Evolutionary conservation across 1,140 invertebrate genomes (phyloP).

Genomic region (Drosophila novamexicana): DNA sequence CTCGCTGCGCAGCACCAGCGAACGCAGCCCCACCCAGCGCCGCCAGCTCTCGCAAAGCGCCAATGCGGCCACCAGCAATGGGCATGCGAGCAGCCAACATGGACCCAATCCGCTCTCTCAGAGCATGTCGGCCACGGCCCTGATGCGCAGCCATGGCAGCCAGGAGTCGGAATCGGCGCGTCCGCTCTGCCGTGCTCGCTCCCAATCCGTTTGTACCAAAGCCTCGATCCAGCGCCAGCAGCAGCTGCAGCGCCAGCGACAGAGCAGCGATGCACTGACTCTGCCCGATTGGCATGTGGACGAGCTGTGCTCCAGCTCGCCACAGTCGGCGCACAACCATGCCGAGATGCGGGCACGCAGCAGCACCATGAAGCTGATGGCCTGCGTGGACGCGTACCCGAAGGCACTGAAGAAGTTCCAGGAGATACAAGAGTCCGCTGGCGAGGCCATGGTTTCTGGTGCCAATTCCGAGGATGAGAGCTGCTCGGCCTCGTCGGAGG

Average conservation of each 20-base stretch:
- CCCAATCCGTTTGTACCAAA: slow-evolving; percentile 73
- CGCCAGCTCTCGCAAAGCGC: slow-evolving; percentile 81
- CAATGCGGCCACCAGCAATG: slow-evolving; percentile 16
- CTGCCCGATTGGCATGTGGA: slow-evolving; percentile 53
- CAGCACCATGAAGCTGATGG: slow-evolving; percentile 74
- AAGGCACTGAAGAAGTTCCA: slow-evolving; percentile 83
- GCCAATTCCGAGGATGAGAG: slow-evolving; percentile 86
- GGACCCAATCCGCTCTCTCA: slow-evolving; percentile 85
- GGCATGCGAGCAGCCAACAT: neutral
- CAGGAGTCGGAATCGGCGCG: slow-evolving; percentile 30
- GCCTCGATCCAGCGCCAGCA: slow-evolving; percentile 19
- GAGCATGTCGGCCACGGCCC: slow-evolving; percentile 86
- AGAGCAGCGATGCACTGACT: neutral
- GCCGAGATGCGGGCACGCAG: slow-evolving; percentile 58
- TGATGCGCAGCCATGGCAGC: slow-evolving; percentile 57
- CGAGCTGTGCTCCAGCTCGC: slow-evolving; percentile 65
- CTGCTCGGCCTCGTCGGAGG: slow-evolving; percentile 84
- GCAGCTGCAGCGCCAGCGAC: slow-evolving; percentile 17
- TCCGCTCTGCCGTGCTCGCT: slow-evolving; percentile 65
- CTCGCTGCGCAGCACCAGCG: slow-evolving; percentile 85
- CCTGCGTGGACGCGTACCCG: slow-evolving; percentile 62
- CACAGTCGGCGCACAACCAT: slow-evolving; percentile 19
- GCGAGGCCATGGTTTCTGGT: slow-evolving; percentile 87
- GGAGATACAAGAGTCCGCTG: slow-evolving; percentile 88
- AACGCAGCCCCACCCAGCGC: slow-evolving; percentile 80